Percentiles rank a stretch among this genome's conserved stretches.
phyloP scores from a whole-genome alignment of 2,888 invertebrate species.

The Amphipyra tragopoginis region DNA sequence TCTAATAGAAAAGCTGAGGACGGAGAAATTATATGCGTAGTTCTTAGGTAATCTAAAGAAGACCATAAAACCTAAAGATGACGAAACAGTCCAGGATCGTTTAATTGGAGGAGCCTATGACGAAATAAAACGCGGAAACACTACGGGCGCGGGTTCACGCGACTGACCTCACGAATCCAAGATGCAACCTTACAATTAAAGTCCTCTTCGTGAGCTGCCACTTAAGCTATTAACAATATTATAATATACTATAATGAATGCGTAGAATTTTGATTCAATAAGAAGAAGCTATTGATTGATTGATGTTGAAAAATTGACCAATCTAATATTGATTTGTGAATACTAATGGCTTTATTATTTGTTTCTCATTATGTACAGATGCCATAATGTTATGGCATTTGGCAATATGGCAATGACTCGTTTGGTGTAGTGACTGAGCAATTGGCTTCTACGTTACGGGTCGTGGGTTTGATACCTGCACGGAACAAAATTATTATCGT shows the following conservation, averaged over 20 bases:
- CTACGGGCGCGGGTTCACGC: slow-evolving; percentile 65
- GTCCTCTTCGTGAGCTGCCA: slow-evolving; percentile 71
- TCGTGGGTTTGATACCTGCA: no score
- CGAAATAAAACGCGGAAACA: slow-evolving; percentile 70
- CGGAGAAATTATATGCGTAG: slow-evolving; percentile 1
- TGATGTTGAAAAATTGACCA: slow-evolving; percentile 26
- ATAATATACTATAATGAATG: slow-evolving; percentile 57
- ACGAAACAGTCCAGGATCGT: slow-evolving; percentile 45
- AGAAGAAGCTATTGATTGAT: slow-evolving; percentile 36
- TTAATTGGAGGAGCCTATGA: slow-evolving; percentile 59
- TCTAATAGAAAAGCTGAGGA: background rate
- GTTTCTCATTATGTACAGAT: background rate
- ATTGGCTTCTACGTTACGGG: no score
- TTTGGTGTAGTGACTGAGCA: no score
- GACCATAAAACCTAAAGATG: slow-evolving; percentile 15
- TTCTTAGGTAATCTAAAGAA: slow-evolving; percentile 7
- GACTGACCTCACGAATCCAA: slow-evolving; percentile 76
- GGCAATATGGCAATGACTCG: no score
- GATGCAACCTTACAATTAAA: slow-evolving; percentile 76
- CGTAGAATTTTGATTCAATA: slow-evolving; percentile 19
- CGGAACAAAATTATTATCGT: no score
- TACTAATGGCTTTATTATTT: slow-evolving; percentile 20
- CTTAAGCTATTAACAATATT: slow-evolving; percentile 64
- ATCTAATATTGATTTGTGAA: background rate
- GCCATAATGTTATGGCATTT: background rate